Base-by-base conservation (phyloP, 1,140 invertebrate genomes). In the Maniola jurtina region DNA sequence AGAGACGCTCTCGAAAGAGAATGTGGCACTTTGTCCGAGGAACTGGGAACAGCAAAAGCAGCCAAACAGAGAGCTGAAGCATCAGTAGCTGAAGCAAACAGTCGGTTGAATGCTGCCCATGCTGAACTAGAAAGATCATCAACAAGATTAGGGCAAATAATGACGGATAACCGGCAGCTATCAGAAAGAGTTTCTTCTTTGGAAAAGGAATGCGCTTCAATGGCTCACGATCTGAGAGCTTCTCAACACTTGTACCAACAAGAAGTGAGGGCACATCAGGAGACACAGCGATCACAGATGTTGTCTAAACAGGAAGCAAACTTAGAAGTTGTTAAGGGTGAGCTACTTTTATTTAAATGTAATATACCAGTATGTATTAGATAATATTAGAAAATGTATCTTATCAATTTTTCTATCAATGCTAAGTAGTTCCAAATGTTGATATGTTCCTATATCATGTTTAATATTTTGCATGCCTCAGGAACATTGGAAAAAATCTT, bases 261-360 rank as follows among this genome's bases (percentile, higher is more conserved):
- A 81, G 97, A 98, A 92, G 93, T 97, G 0, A 93, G 94, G 66
- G 95, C 97, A 0, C 97, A 98, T 80, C 96, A 97, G 82, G 96
- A 98, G 88, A 97, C 96, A 1, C 96, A 97, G 89, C 94, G 94
- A 80, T 97, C 94, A 60, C 95, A 94, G 48, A 93, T 96, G 77
- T 91, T 96, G n/a, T 96, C 94, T 47, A 97, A 96, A 76, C 97
- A 98, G 83, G 96, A 98, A 86, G 96, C 96, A 11, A 98, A 97
- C 90, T 84, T 97, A 69, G 96, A 98, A 91, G 95, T 96, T 73
- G 96, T 97, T 48, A 97, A 97, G 94, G 95, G 96, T 97, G 91
- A 89, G 75, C 52, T 8, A 55, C 13, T 15, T 55, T 4, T 10
- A 35, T 34, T 35, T 13, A 13, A 34, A 34, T 55, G 34, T 15